Percentiles rank a stretch among this genome's conserved stretches.
These are phyloP conservation scores for Parambassis ranga DNA, from an alignment of 2,797 vertebrate genomes.

Conservation along the genomic window DNA sequence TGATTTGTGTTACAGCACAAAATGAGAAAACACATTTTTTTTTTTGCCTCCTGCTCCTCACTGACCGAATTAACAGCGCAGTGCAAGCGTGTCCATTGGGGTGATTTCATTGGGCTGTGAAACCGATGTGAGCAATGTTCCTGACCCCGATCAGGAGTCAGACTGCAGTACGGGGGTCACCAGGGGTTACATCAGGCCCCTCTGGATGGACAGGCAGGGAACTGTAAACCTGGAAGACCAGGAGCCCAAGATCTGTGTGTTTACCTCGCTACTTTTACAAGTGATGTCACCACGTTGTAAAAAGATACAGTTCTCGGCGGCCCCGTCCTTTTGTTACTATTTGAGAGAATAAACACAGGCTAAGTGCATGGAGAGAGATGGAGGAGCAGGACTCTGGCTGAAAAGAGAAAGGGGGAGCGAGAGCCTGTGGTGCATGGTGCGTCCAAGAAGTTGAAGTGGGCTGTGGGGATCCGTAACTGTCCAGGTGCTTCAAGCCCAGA, in stretches of 20 bases:
- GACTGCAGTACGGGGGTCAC: slow-evolving; percentile 49
- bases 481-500: slow-evolving; percentile 69
- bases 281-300: slow-evolving; percentile 80
- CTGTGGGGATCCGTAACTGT: slow-evolving; percentile 76
- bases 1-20: slow-evolving; percentile 43
- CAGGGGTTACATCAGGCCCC: slow-evolving; percentile 45
- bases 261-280: slow-evolving; percentile 70
- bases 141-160: slow-evolving; percentile 67
- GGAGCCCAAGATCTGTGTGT: slow-evolving; percentile 66
- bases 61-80: slow-evolving; percentile 55
- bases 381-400: slow-evolving; percentile 27
- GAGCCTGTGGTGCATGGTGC: slow-evolving; percentile 47
- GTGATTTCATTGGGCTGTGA: slow-evolving; percentile 69
- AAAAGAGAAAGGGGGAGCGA: slow-evolving; percentile 9
- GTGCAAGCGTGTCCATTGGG: slow-evolving; percentile 41
- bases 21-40: neutral
- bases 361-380: slow-evolving; percentile 52
- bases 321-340: slow-evolving; percentile 71
- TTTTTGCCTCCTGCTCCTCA: slow-evolving; percentile 12
- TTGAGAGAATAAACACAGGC: slow-evolving; percentile 69
- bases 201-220: slow-evolving; percentile 59
- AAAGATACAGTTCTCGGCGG: slow-evolving; percentile 74
- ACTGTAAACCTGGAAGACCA: slow-evolving; percentile 70
- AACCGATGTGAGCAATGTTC: slow-evolving; percentile 64
- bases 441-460: slow-evolving; percentile 61